Evolutionary conservation across 2,797 vertebrate species (phyloP).

Genomic region (Ciconia nigra): DNA sequence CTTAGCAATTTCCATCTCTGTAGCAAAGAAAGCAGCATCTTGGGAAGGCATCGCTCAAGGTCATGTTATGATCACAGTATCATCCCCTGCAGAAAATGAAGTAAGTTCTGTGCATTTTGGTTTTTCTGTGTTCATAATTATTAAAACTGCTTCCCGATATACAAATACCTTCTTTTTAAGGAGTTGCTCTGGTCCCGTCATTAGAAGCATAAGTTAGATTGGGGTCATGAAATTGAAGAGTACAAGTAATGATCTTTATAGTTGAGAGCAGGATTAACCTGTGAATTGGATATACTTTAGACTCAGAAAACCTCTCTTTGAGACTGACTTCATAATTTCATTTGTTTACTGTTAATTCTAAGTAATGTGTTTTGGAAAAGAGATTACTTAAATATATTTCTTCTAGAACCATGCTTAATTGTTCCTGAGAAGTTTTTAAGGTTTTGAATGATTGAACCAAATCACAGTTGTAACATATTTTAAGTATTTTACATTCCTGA

Average conservation of each 20-base stretch:
- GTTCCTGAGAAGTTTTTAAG: background rate
- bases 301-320: background rate
- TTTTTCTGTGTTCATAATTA: background rate
- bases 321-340: background rate
- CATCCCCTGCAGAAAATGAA: constrained; percentile 90
- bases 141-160: background rate
- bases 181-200: background rate
- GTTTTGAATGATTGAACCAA: background rate
- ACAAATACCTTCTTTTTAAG: background rate
- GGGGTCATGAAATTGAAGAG: background rate
- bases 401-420: background rate
- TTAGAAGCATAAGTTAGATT: background rate
- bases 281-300: background rate
- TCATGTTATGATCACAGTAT: constrained; percentile 93
- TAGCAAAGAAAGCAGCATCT: constrained; percentile 94
- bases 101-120: constrained; percentile 68
- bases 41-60: constrained; percentile 98
- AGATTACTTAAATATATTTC: background rate
- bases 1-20: constrained; percentile 94
- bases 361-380: background rate
- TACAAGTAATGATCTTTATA: background rate
- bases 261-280: background rate
- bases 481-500: background rate
- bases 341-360: background rate
- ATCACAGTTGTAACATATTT: background rate